Conservation (phyloP, 1,140 invertebrate species). For the Heterodera schachtii region DNA sequence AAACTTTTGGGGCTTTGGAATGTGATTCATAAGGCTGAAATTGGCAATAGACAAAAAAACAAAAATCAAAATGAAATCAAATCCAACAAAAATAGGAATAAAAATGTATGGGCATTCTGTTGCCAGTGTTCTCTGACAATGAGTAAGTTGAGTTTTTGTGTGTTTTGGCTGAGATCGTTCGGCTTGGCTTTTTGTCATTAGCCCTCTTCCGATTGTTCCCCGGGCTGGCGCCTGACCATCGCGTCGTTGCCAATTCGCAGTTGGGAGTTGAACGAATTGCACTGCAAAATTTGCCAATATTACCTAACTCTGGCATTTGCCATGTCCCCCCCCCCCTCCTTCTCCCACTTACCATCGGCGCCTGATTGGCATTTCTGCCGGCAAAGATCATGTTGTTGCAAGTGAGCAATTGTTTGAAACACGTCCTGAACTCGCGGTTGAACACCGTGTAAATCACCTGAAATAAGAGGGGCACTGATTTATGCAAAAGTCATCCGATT, state of each 20-base stretch:
- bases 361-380: conserved; percentile 37
- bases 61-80: conserved; percentile 22
- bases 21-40: background rate
- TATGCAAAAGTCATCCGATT: background rate
- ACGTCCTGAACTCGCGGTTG: conserved; percentile 63
- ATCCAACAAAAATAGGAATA: conserved; percentile 2
- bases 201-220: conserved; percentile 37
- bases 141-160: background rate
- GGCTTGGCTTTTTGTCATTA: conserved; percentile 2
- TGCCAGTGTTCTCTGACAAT: background rate
- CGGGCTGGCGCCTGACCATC: conserved; percentile 34
- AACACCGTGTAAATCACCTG: conserved; percentile 59
- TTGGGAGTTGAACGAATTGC: conserved; percentile 59
- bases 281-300: conserved; percentile 45
- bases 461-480: conserved; percentile 8
- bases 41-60: background rate
- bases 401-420: conserved; percentile 63
- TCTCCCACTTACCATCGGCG: conserved; percentile 18
- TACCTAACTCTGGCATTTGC: conserved; percentile 11
- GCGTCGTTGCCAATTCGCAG: conserved; percentile 43
- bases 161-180: conserved; percentile 6
- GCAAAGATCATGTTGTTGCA: conserved; percentile 62
- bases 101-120: conserved; percentile 1
- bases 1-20: background rate
- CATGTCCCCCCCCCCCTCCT: background rate